phyloP scores from a whole-genome alignment of 2,888 invertebrate genomes.

The Rhagium mordax region DNA sequence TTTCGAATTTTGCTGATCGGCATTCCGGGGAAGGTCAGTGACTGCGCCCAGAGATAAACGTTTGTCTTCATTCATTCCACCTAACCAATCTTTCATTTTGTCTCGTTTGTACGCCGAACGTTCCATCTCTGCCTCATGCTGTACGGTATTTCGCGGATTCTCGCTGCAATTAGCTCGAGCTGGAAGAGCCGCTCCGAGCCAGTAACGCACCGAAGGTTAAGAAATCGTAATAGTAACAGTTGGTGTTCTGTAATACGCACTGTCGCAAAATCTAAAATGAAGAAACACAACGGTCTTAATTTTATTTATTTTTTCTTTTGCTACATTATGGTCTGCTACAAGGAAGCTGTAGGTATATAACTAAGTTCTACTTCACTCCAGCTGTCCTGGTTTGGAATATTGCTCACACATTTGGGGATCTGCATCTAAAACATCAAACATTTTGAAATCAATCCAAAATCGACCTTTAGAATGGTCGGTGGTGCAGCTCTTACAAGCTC shows the following conservation, averaged over 20 bases:
- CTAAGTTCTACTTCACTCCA: too few species aligned
- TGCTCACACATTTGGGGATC: too few species aligned
- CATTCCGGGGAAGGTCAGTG: conserved; percentile 33
- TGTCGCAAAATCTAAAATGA: too few species aligned
- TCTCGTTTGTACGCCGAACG: conserved; percentile 3
- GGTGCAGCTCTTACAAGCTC: too few species aligned
- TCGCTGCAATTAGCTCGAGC: conserved; percentile 7
- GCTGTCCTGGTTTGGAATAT: too few species aligned
- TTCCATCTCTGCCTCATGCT: neutral
- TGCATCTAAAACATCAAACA: too few species aligned
- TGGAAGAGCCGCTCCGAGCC: neutral
- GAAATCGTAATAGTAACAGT: conserved; percentile 1
- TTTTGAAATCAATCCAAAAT: too few species aligned
- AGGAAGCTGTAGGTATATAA: too few species aligned
- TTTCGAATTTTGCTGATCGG: conserved; percentile 40
- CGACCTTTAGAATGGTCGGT: too few species aligned
- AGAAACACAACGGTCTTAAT: too few species aligned
- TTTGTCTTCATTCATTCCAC: conserved; percentile 34
- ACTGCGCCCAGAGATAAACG: conserved; percentile 33
- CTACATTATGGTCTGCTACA: too few species aligned
- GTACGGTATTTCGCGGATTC: neutral
- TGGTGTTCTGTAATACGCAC: neutral
- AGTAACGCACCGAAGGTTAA: neutral
- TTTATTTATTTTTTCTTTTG: too few species aligned
- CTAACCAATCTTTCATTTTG: conserved; percentile 27